phyloP scores from a whole-genome alignment of 2,113 vertebrate species.

The Microtus oregoni region DNA sequence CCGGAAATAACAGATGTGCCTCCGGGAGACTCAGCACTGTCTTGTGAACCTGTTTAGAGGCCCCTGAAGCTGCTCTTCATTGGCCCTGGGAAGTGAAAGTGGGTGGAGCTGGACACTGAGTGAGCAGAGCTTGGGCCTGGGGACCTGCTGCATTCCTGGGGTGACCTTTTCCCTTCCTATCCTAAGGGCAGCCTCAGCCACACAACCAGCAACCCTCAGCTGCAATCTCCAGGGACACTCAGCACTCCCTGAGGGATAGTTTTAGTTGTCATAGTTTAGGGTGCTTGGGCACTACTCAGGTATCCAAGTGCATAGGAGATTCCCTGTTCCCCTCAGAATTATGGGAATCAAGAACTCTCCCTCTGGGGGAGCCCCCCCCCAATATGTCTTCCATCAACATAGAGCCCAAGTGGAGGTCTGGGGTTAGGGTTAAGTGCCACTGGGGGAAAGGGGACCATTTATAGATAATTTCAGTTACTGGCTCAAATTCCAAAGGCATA shows the following conservation, averaged over 20 bases:
- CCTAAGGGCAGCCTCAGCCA: background rate
- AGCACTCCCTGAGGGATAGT: background rate
- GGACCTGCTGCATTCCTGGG: too few relatives aligned
- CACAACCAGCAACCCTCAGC: background rate
- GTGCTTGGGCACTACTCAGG: too few relatives aligned
- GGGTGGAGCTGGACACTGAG: too few relatives aligned
- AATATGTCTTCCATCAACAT: rapidly evolving
- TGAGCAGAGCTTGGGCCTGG: background rate
- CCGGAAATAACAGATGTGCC: background rate
- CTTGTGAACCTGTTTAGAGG: background rate
- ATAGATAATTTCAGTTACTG: background rate
- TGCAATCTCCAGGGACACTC: too few relatives aligned
- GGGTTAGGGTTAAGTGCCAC: background rate
- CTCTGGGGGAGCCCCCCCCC: background rate
- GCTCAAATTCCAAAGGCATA: background rate
- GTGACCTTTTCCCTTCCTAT: background rate
- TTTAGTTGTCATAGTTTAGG: background rate
- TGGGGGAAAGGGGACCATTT: background rate
- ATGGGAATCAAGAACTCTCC: background rate
- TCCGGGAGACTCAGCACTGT: rapidly evolving
- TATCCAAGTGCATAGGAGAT: too few relatives aligned
- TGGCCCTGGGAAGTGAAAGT: background rate
- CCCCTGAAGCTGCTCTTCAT: background rate
- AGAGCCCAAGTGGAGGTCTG: background rate
- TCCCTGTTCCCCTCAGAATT: background rate